These are phyloP conservation scores for Cryptocheilus praepositus DNA, from an alignment of 2,888 invertebrate genomes.

Conservation along the genomic window DNA sequence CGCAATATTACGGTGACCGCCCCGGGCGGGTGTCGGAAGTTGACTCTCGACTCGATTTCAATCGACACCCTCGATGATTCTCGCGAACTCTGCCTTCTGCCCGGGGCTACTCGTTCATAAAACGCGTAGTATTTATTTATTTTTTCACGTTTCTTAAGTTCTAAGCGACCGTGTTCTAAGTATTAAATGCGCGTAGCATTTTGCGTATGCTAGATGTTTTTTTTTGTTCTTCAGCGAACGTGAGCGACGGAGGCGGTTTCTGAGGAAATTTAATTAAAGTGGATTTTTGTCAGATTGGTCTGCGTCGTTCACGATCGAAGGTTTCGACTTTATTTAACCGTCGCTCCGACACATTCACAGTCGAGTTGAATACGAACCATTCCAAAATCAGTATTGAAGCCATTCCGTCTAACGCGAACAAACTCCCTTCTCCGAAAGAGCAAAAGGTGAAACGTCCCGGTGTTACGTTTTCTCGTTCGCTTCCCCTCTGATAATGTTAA, in stretches of 20 bases:
- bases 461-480: conserved; percentile 32
- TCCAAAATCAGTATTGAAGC: conserved; percentile 73
- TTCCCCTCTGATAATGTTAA: not conserved
- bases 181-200: conserved; percentile 34
- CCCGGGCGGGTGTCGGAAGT: not conserved
- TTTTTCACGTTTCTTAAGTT: conserved; percentile 54
- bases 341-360: conserved; percentile 22
- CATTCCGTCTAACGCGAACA: conserved; percentile 30
- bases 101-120: too few relatives aligned
- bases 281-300: not conserved
- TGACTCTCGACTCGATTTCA: too few relatives aligned
- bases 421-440: conserved; percentile 34
- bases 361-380: conserved; percentile 60
- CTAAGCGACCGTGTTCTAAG: conserved; percentile 45
- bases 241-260: too few relatives aligned
- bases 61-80: too few relatives aligned
- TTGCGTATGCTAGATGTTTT: not conserved
- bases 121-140: conserved; percentile 63
- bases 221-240: not conserved
- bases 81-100: not conserved
- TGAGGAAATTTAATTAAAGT: too few relatives aligned
- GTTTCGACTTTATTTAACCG: not conserved
- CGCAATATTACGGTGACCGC: conserved; percentile 28
- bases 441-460: conserved; percentile 26
- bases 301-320: not conserved